These are phyloP conservation scores for Amazona ochrocephala DNA, from an alignment of 2,797 vertebrate species.

Conservation along the genomic window DNA sequence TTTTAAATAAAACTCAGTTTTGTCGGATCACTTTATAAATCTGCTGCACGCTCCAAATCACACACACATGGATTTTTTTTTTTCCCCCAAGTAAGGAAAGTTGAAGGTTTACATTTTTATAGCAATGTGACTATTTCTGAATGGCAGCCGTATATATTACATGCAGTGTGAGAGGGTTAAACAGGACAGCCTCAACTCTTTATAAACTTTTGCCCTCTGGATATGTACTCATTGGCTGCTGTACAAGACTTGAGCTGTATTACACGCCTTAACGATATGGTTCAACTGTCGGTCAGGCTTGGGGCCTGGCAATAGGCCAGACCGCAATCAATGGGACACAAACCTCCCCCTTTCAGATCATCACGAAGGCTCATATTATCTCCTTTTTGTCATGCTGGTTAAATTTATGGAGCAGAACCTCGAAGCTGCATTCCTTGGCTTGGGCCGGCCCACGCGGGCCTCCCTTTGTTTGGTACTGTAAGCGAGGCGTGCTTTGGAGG, in stretches of 20 bases:
- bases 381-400: conserved; percentile 81
- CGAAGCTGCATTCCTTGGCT: conserved; percentile 79
- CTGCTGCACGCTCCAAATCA: conserved; percentile 44
- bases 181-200: conserved; percentile 81
- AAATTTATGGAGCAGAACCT: conserved; percentile 84
- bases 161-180: conserved; percentile 85
- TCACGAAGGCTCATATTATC: conserved; percentile 83
- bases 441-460: conserved; percentile 82
- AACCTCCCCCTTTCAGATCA: conserved; percentile 81
- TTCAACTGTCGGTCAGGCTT: conserved; percentile 99
- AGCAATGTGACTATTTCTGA: conserved; percentile 65
- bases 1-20: background rate
- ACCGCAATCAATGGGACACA: conserved; percentile 95
- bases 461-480: conserved; percentile 86
- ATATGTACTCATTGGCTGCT: conserved; percentile 85
- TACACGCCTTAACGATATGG: conserved; percentile 96
- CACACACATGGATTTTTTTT: conserved; percentile 18
- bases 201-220: conserved; percentile 88
- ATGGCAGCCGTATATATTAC: conserved; percentile 80
- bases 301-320: conserved; percentile 94
- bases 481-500: conserved; percentile 80
- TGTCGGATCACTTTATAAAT: conserved; percentile 60
- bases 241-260: conserved; percentile 84
- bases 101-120: conserved; percentile 49
- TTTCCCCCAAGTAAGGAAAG: background rate